A percentile compares a stretch with the other conserved stretches of the same genome.
Evolutionary conservation across 2,888 invertebrate genomes (phyloP).

Genomic region (Parasteatoda lunata): DNA sequence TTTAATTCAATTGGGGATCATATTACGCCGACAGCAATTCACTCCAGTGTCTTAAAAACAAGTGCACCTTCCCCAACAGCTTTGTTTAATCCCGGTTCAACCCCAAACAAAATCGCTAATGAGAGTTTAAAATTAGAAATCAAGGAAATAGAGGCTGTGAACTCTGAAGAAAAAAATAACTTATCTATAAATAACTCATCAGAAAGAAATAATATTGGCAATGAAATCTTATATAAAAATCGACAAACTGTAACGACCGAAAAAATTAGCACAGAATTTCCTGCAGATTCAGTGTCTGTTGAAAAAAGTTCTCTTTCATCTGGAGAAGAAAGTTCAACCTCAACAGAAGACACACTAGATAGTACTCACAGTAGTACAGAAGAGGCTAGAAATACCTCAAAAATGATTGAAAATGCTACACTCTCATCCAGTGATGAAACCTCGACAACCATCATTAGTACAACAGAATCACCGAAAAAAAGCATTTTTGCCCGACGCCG

Average conservation of each 20-base stretch:
- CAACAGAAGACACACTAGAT: not conserved
- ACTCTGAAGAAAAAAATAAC: not conserved
- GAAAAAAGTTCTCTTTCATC: not conserved
- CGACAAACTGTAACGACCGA: not conserved
- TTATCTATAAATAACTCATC: not conserved
- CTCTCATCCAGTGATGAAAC: not conserved
- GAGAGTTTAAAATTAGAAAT: not conserved
- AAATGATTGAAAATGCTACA: constrained; percentile 24
- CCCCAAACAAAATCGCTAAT: constrained; percentile 13
- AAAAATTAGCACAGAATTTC: not conserved
- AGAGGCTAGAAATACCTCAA: not conserved
- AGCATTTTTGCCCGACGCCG: constrained; percentile 47
- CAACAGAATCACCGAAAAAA: constrained; percentile 34
- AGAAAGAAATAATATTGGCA: not conserved
- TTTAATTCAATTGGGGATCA: not conserved
- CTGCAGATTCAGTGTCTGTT: not conserved
- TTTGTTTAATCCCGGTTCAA: constrained; percentile 22
- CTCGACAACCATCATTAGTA: constrained; percentile 11
- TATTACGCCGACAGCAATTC: not conserved
- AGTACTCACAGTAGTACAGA: not conserved
- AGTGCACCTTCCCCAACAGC: not conserved
- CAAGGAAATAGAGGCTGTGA: not conserved
- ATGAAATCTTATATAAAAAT: not conserved
- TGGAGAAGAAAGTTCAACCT: not conserved
- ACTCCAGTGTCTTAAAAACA: not conserved